Percentiles rank a stretch among this genome's conserved stretches.
phyloP scores from a whole-genome alignment of 2,113 vertebrate species.

The Hypocryptadius cinnamomeus region DNA sequence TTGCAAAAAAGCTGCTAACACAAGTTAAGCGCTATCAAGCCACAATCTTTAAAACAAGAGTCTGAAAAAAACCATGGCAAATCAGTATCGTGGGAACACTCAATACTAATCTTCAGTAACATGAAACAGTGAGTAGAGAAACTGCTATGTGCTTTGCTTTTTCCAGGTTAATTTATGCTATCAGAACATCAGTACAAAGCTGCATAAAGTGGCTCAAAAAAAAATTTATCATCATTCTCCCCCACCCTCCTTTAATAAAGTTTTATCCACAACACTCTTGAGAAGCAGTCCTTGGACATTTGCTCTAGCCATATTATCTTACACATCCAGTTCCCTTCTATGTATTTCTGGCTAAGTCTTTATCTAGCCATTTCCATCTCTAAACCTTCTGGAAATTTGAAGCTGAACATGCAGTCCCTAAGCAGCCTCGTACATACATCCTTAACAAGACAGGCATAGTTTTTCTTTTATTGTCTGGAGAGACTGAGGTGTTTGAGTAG shows the following conservation, averaged over 20 bases:
- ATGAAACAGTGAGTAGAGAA: background rate
- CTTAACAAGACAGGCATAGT: background rate
- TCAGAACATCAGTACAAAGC: background rate
- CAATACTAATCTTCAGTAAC: background rate
- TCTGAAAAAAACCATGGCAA: background rate
- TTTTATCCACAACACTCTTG: background rate
- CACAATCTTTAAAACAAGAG: background rate
- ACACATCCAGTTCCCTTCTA: background rate
- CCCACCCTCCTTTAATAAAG: rapidly evolving
- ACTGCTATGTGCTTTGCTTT: background rate
- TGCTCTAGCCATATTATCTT: background rate
- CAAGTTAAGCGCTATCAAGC: background rate
- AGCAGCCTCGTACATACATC: background rate
- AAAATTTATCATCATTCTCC: background rate
- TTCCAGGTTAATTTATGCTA: background rate
- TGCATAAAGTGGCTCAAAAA: background rate
- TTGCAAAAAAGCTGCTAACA: background rate
- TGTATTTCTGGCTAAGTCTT: background rate
- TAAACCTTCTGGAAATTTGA: background rate
- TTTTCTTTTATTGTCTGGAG: background rate
- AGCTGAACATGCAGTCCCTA: background rate
- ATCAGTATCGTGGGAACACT: background rate
- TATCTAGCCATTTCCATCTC: background rate
- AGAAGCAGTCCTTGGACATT: background rate
- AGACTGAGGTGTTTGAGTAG: background rate